phyloP scores from a whole-genome alignment of 1,140 invertebrate species.

The Papilio dardanus region DNA sequence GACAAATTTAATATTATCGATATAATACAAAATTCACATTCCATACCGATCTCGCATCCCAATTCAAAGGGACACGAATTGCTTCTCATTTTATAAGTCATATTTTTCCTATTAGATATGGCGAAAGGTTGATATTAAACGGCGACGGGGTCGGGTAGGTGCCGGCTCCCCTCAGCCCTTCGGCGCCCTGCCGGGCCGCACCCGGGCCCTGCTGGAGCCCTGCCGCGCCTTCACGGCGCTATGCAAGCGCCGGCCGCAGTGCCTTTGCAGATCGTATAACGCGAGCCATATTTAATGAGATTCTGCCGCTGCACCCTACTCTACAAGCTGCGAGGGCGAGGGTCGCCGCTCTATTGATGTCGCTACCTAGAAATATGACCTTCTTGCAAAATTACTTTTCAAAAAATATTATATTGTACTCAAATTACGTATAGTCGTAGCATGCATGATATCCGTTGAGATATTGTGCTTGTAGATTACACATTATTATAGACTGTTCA shows the following conservation, averaged over 20 bases:
- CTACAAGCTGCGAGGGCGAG: not conserved
- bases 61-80: constrained; percentile 14
- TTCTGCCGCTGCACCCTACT: constrained; percentile 16
- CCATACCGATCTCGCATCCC: not conserved
- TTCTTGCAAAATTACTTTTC: too few relatives aligned
- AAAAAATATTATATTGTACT: too few relatives aligned
- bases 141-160: constrained; percentile 16
- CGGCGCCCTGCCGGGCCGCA: too few relatives aligned
- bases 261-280: not conserved
- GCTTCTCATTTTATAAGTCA: constrained; percentile 20
- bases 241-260: not conserved
- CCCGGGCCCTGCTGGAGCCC: not conserved
- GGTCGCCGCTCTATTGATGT: constrained; percentile 1
- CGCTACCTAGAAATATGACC: not conserved
- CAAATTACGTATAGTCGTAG: too few relatives aligned
- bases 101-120: constrained; percentile 33
- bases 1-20: not conserved
- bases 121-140: constrained; percentile 27
- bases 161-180: not conserved
- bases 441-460: too few relatives aligned
- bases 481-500: too few relatives aligned
- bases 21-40: constrained; percentile 1
- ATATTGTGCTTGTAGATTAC: too few relatives aligned
- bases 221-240: not conserved
- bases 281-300: constrained; percentile 22